These are phyloP conservation scores for Aphelinus certus DNA, from an alignment of 1,140 invertebrate genomes.

Conservation along the genomic window DNA sequence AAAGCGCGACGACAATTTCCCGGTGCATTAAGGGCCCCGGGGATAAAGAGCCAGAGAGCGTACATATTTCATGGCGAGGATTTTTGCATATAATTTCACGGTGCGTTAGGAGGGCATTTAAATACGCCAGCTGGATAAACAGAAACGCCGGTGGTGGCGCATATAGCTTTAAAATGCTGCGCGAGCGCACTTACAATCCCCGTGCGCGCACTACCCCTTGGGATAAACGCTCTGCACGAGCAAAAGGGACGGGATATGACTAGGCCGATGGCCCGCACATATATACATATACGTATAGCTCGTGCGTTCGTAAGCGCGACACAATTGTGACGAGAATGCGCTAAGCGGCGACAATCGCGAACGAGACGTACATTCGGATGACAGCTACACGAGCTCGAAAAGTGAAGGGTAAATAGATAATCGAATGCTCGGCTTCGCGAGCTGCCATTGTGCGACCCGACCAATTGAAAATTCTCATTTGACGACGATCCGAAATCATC, in stretches of 20 bases:
- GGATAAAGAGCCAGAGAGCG: conserved; percentile 27
- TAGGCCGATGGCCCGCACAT: too few relatives aligned
- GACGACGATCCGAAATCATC: not conserved
- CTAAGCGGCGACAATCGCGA: not conserved
- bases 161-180: not conserved
- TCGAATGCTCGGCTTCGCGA: conserved; percentile 1
- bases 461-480: not conserved
- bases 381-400: not conserved
- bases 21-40: conserved; percentile 58
- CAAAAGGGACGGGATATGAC: too few relatives aligned
- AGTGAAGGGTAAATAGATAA: conserved; percentile 3
- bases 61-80: conserved; percentile 64
- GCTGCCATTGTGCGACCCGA: too few relatives aligned
- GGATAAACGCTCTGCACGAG: too few relatives aligned
- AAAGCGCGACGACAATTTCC: conserved; percentile 61
- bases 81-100: conserved; percentile 68
- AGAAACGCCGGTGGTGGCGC: conserved; percentile 44
- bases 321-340: conserved; percentile 2
- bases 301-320: too few relatives aligned
- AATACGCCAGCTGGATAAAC: conserved; percentile 67
- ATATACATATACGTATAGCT: too few relatives aligned
- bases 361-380: conserved; percentile 17
- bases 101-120: conserved; percentile 64
- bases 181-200: too few relatives aligned
- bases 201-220: too few relatives aligned